Base-by-base conservation (phyloP, 2,888 invertebrate genomes). In the Blastobasis adustella region DNA sequence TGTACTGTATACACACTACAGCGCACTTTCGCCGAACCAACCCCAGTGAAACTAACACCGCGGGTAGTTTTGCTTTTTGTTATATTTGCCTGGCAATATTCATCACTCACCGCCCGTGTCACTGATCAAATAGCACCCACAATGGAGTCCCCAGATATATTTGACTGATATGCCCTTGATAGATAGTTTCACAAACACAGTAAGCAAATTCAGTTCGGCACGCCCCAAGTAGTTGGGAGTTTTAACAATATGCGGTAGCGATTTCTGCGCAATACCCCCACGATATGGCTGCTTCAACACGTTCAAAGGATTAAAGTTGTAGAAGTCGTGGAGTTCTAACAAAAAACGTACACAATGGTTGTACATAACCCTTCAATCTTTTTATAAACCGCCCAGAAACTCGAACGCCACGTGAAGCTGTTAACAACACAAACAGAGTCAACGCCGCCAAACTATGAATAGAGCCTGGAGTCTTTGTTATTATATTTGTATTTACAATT, bases 11-110 rank as follows among this genome's bases (percentile, higher is more conserved):
- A 57, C 59, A 56, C 56, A 62, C 51, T 47, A 50, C 36, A 4
- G 59, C 58, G 55, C 45, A 73, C 70, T 67, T 63, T 66, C 61
- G 59, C 55, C 60, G 56, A 60, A 56, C 63, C 69, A 68, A 80
- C 82, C 84, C 83, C 66, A 79, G 78, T 85, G 88, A 79, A 88
- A 88, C 81, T 73, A 74, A 87, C 75, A 86, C 85, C 85, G 67
- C 73, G 56, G 71, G 79, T 86, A 88, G 88, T 88, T 87, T 82
- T 85, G 85, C 87, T 84, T 86, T 86, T 79, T 85, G 84, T 86
- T 63, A 88, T 87, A 88, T 88, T 88, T 88, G 84, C 83, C 67
- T 77, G 79, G 82, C 88, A 86, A 88, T 88, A 88, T 88, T 87
- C 87, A 88, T 88, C 88, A 84, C 83, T 88, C 88, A 87, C 84